phyloP scores from a whole-genome alignment of 2,888 invertebrate species.

The Cryptophagus acutangulus region DNA sequence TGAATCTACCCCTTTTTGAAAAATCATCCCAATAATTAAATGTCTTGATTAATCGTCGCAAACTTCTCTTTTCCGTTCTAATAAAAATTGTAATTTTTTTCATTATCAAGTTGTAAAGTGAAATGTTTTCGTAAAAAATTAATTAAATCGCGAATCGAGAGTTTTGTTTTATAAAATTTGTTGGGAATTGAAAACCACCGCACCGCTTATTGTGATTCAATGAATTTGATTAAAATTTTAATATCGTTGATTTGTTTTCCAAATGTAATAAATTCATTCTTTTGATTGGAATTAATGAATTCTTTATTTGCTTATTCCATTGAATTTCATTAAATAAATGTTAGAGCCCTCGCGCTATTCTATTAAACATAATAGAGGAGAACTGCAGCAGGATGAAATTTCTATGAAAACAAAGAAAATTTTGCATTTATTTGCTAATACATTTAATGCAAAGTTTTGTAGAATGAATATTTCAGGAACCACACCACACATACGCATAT shows the following conservation, averaged over 20 bases:
- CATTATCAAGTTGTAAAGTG: background rate
- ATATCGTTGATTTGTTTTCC: constrained; percentile 42
- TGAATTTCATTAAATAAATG: too few relatives aligned
- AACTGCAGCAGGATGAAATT: too few relatives aligned
- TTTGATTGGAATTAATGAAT: constrained; percentile 4
- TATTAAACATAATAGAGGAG: too few relatives aligned
- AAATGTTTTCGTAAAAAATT: constrained; percentile 30
- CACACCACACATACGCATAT: constrained; percentile 29
- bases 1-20: constrained; percentile 7
- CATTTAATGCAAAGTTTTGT: too few relatives aligned
- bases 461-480: constrained; percentile 24
- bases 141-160: constrained; percentile 35
- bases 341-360: too few relatives aligned
- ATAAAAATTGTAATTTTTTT: background rate
- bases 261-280: constrained; percentile 12
- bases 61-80: background rate
- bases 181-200: constrained; percentile 31
- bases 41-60: constrained; percentile 36
- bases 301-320: constrained; percentile 2
- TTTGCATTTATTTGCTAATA: too few relatives aligned
- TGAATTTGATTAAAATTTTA: constrained; percentile 45
- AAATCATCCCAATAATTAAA: constrained; percentile 37
- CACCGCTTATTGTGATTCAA: constrained; percentile 33
- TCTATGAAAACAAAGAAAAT: too few relatives aligned
- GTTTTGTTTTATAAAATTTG: constrained; percentile 39